Evolutionary conservation across 2,888 invertebrate genomes (phyloP).

Genomic region (Epinotia nisella): DNA sequence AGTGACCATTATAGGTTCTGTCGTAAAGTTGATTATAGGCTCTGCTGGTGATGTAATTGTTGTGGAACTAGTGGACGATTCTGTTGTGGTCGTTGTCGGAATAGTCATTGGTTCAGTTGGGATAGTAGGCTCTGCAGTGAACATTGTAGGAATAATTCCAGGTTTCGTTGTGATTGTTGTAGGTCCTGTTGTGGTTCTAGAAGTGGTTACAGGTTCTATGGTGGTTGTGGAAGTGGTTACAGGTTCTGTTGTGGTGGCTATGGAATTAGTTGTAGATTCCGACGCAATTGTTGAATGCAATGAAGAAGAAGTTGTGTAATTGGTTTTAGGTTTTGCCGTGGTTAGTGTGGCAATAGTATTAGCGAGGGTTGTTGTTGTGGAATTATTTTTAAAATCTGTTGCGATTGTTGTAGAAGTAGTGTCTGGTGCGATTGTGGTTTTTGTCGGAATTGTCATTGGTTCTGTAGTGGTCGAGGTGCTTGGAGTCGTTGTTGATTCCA

Average conservation of each 20-base stretch:
- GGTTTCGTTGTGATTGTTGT: not conserved
- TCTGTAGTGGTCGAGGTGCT: conserved; percentile 21
- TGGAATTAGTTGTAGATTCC: conserved; percentile 7
- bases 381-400: conserved; percentile 16
- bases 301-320: not conserved
- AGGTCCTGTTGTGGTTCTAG: not conserved
- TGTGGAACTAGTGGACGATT: not conserved
- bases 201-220: conserved; percentile 9
- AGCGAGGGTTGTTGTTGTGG: not conserved
- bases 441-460: conserved; percentile 7
- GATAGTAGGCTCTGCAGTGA: too few relatives aligned
- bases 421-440: conserved; percentile 3
- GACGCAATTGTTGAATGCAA: conserved; percentile 1
- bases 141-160: not conserved
- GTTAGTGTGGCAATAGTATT: not conserved
- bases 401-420: conserved; percentile 9
- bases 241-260: not conserved
- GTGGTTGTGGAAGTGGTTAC: conserved; percentile 23
- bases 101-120: too few relatives aligned
- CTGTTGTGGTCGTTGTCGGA: not conserved
- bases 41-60: not conserved
- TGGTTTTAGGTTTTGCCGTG: not conserved
- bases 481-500: conserved; percentile 6
- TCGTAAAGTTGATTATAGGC: too few relatives aligned
- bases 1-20: not conserved